Percentiles rank a stretch among this genome's conserved stretches.
phyloP scores from a whole-genome alignment of 2,113 vertebrate genomes.

The Sciurus niger region DNA sequence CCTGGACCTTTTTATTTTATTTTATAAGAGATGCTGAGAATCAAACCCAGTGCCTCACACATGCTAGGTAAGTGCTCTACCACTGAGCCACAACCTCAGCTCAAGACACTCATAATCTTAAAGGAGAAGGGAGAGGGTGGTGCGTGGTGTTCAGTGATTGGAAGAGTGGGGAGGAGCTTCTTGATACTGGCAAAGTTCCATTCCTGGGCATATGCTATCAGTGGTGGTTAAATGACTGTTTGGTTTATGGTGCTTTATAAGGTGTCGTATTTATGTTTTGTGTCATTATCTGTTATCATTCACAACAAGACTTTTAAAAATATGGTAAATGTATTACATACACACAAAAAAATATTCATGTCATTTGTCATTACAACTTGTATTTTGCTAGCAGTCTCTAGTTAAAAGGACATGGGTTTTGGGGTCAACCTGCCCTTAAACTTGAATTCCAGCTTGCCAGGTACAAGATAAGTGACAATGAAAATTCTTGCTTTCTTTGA shows the following conservation, averaged over 20 bases:
- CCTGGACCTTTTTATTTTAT: too few relatives aligned
- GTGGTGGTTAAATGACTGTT: not conserved
- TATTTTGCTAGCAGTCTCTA: not conserved
- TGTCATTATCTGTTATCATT: not conserved
- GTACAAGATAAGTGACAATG: not conserved
- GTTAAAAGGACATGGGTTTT: not conserved
- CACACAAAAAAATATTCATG: not conserved
- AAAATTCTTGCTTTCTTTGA: constrained; percentile 27
- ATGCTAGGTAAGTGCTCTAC: too few relatives aligned
- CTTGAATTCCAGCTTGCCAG: not conserved
- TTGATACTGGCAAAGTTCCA: not conserved
- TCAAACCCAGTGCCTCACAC: too few relatives aligned
- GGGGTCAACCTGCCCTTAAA: not conserved
- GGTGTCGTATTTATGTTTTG: not conserved
- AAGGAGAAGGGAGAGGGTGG: not conserved
- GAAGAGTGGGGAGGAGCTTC: not conserved
- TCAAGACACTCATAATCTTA: too few relatives aligned
- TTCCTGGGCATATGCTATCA: not conserved
- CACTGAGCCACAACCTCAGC: too few relatives aligned
- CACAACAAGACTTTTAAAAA: not conserved
- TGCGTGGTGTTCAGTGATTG: not conserved
- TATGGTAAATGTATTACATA: not conserved
- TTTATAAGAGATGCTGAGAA: too few relatives aligned
- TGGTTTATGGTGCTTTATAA: not conserved
- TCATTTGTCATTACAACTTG: not conserved